Conservation (phyloP, 2,113 vertebrate genomes). For the Aspiorhynchus laticeps region DNA sequence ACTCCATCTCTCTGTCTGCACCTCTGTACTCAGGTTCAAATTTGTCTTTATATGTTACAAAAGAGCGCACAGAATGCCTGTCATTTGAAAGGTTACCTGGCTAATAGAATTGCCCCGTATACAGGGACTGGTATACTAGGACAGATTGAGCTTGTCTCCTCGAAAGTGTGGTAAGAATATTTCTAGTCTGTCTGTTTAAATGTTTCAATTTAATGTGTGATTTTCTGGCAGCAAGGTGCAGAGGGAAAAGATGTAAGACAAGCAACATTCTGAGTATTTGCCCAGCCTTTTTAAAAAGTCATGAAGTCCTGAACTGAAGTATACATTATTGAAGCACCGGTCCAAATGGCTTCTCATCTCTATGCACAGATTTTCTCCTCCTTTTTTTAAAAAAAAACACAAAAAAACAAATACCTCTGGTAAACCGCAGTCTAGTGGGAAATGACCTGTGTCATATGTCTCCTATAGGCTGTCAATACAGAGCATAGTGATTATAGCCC, state of each 20-base stretch:
- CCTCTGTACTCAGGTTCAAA: conserved; percentile 39
- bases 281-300: conserved; percentile 51
- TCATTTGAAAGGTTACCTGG: conserved; percentile 62
- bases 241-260: conserved; percentile 48
- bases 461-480: conserved; percentile 40
- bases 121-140: conserved; percentile 45
- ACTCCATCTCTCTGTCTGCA: conserved; percentile 17
- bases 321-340: conserved; percentile 52
- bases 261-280: conserved; percentile 32
- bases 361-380: conserved; percentile 29
- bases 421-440: conserved; percentile 18
- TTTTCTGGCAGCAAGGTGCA: conserved; percentile 3
- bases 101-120: conserved; percentile 53
- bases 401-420: not conserved
- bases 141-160: conserved; percentile 46
- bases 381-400: conserved; percentile 19
- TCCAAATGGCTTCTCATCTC: conserved; percentile 9
- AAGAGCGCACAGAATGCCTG: conserved; percentile 59
- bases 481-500: not conserved
- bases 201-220: conserved; percentile 24
- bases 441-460: conserved; percentile 45
- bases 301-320: conserved; percentile 14
- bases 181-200: conserved; percentile 7
- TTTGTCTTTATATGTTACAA: conserved; percentile 65
- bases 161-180: not conserved